phyloP scores from a whole-genome alignment of 2,797 vertebrate genomes.

The Netta rufina region DNA sequence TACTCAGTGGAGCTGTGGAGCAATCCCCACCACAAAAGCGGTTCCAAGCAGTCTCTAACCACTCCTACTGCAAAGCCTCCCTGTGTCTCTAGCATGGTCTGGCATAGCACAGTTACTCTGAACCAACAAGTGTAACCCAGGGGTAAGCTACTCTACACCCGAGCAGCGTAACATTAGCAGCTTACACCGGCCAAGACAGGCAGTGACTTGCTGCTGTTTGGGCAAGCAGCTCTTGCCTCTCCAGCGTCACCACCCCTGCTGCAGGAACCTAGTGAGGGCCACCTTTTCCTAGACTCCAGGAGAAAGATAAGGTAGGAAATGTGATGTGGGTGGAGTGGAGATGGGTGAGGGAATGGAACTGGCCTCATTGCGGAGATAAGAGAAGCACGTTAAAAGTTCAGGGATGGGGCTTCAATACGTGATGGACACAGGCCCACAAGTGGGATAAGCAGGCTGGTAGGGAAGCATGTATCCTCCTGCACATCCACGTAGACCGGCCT shows the following conservation, averaged over 20 bases:
- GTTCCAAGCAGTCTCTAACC: background rate
- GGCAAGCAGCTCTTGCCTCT: background rate
- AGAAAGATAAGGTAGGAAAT: background rate
- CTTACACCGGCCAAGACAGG: background rate
- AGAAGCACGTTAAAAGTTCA: background rate
- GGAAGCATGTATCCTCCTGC: background rate
- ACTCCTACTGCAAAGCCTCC: background rate
- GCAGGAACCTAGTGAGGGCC: background rate
- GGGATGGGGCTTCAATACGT: background rate
- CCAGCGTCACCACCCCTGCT: rapidly evolving
- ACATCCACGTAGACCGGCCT: background rate
- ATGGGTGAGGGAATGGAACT: background rate
- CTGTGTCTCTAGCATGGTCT: background rate
- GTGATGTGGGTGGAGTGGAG: background rate
- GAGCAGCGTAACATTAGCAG: background rate
- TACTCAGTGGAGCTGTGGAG: background rate
- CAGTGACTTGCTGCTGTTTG: background rate
- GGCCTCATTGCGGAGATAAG: background rate
- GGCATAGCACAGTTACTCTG: background rate
- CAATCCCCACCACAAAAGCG: background rate
- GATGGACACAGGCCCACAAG: background rate
- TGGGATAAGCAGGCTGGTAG: background rate
- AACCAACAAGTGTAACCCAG: background rate
- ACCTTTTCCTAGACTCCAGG: background rate
- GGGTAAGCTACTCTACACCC: background rate